Evolutionary conservation across 2,797 vertebrate genomes (phyloP).

Genomic region (Gadopsis bispinosus): DNA sequence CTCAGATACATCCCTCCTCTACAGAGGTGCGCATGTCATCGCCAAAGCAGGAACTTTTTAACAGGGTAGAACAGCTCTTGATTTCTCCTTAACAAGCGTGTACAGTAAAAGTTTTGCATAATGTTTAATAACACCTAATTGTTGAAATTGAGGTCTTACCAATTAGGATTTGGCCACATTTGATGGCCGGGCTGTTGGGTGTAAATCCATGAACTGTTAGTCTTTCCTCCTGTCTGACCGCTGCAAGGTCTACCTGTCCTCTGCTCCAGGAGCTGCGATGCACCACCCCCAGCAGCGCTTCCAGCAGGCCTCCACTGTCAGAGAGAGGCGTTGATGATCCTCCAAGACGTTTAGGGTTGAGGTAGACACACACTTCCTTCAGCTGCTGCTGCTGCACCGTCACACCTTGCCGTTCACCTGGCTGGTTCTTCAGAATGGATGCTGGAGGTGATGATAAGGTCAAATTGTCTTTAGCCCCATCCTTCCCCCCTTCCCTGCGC

Average conservation of each 20-base stretch:
- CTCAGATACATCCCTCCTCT: not conserved
- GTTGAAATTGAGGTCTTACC: slow-evolving; percentile 83
- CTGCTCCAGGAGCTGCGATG: slow-evolving; percentile 87
- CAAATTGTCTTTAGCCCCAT: slow-evolving; percentile 61
- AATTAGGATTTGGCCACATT: slow-evolving; percentile 90
- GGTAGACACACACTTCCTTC: slow-evolving; percentile 91
- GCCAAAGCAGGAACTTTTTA: not conserved
- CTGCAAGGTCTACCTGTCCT: slow-evolving; percentile 63
- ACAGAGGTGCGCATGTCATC: not conserved
- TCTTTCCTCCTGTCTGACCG: slow-evolving; percentile 79
- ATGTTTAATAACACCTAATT: too few species aligned
- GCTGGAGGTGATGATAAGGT: slow-evolving; percentile 78
- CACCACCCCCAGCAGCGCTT: slow-evolving; percentile 91
- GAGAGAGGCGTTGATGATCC: slow-evolving; percentile 69
- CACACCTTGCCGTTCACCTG: slow-evolving; percentile 80
- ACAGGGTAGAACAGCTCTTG: not conserved
- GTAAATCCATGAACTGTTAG: slow-evolving; percentile 91
- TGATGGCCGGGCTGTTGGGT: slow-evolving; percentile 90
- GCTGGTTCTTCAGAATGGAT: slow-evolving; percentile 93
- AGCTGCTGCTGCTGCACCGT: slow-evolving; percentile 84
- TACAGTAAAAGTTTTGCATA: too few species aligned
- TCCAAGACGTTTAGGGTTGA: slow-evolving; percentile 91
- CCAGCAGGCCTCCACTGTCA: slow-evolving; percentile 85
- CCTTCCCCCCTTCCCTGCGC: slow-evolving; percentile 71
- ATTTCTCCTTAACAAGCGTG: not conserved